These are phyloP conservation scores for Mormyrus hasselquistii DNA, from an alignment of 2,797 vertebrate species.

Conservation along the genomic window DNA sequence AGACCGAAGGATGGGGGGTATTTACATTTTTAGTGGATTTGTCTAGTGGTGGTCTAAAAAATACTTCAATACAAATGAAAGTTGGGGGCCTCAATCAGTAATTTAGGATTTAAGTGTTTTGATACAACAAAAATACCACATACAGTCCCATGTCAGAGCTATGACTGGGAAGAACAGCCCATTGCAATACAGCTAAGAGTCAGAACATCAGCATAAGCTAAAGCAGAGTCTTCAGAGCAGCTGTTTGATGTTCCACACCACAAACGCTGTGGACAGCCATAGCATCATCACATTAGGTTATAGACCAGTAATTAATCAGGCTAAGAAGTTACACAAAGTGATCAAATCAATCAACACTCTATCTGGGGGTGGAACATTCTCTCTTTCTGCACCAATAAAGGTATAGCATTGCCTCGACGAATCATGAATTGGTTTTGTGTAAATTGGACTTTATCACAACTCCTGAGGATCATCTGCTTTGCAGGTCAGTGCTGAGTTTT, in stretches of 20 bases:
- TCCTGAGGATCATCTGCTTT: not conserved
- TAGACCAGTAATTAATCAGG: not conserved
- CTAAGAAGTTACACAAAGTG: not conserved
- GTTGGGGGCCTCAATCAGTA: not conserved
- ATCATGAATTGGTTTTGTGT: not conserved
- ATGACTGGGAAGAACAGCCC: not conserved
- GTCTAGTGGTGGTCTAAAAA: not conserved
- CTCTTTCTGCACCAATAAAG: not conserved
- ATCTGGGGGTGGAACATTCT: not conserved
- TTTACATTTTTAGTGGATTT: not conserved
- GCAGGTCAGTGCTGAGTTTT: slow-evolving; percentile 28
- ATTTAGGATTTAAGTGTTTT: not conserved
- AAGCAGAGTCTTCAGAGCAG: not conserved
- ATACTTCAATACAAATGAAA: not conserved
- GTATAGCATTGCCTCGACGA: not conserved
- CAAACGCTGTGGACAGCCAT: not conserved
- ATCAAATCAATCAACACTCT: not conserved
- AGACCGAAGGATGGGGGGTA: not conserved
- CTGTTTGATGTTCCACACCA: not conserved
- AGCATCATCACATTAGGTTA: not conserved
- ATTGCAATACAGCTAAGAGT: not conserved
- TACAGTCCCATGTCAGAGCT: not conserved
- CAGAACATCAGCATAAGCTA: not conserved
- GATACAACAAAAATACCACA: not conserved
- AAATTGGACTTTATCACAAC: not conserved